These are phyloP conservation scores for Torymus aiolomorphi DNA, from an alignment of 2,888 invertebrate genomes.

Conservation along the genomic window DNA sequence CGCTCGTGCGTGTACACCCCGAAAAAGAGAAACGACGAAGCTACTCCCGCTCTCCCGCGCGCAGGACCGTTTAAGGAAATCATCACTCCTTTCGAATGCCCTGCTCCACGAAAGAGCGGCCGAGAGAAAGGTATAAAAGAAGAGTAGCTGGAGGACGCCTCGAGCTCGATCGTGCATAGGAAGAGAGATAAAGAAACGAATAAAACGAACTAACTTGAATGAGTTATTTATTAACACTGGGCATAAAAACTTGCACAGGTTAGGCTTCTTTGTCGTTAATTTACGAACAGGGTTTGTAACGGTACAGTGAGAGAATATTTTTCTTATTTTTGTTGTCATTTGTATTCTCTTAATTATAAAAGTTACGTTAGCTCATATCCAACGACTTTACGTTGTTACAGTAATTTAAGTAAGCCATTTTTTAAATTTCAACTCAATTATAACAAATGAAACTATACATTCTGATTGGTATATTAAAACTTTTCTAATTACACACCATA, in stretches of 20 bases:
- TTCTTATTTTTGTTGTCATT: too few relatives aligned
- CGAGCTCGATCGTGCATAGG: not conserved
- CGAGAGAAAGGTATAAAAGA: not conserved
- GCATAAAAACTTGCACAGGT: not conserved
- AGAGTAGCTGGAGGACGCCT: not conserved
- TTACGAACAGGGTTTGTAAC: too few relatives aligned
- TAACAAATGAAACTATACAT: too few relatives aligned
- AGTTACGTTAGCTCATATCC: too few relatives aligned
- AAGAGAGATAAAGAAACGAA: not conserved
- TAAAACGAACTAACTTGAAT: not conserved
- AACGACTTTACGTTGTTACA: too few relatives aligned
- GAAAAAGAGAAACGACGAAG: slow-evolving; percentile 32
- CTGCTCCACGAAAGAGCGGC: not conserved
- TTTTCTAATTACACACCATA: too few relatives aligned
- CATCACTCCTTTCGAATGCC: slow-evolving; percentile 8
- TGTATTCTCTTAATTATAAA: too few relatives aligned
- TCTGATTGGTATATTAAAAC: too few relatives aligned
- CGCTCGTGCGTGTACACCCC: not conserved
- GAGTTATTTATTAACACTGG: not conserved
- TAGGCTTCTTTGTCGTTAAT: too few relatives aligned
- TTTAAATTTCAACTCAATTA: too few relatives aligned
- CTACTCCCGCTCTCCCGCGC: not conserved
- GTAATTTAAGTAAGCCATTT: too few relatives aligned
- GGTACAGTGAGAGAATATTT: too few relatives aligned
- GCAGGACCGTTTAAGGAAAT: slow-evolving; percentile 42